phyloP scores from a whole-genome alignment of 2,888 invertebrate genomes.

The Amblyjoppa fuscipennis region DNA sequence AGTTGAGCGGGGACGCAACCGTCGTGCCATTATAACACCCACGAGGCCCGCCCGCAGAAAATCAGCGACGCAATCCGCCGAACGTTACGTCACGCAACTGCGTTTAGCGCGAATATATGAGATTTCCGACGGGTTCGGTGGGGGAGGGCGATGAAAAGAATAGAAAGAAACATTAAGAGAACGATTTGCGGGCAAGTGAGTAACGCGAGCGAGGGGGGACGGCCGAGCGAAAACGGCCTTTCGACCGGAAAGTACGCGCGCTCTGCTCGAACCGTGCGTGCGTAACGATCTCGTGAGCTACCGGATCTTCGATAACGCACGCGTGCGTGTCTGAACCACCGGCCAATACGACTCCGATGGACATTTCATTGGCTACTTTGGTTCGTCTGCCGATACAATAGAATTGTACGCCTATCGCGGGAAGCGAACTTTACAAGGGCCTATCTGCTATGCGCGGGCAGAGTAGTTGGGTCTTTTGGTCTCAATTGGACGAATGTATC shows the following conservation, averaged over 20 bases:
- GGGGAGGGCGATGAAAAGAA: constrained; percentile 6
- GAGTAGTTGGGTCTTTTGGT: neutral
- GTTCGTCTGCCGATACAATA: constrained; percentile 34
- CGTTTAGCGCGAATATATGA: constrained; percentile 48
- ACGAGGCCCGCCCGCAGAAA: constrained; percentile 70
- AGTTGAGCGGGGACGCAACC: constrained; percentile 47
- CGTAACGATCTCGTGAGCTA: constrained; percentile 65
- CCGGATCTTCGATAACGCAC: constrained; percentile 64
- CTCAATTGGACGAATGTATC: neutral
- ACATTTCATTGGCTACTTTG: constrained; percentile 29
- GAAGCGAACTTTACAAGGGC: neutral
- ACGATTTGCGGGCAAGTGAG: constrained; percentile 41
- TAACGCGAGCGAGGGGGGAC: constrained; percentile 46
- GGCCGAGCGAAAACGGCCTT: constrained; percentile 51
- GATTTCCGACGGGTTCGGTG: constrained; percentile 2
- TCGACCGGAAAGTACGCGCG: constrained; percentile 45
- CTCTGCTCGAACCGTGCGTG: constrained; percentile 58
- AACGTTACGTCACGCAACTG: constrained; percentile 67
- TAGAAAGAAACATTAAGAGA: constrained; percentile 38
- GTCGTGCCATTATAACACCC: constrained; percentile 70
- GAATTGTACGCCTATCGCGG: neutral
- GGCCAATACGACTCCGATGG: constrained; percentile 45
- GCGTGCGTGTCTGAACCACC: constrained; percentile 48
- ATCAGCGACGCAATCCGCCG: constrained; percentile 68
- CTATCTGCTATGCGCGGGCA: neutral